Base-by-base conservation (phyloP, 1,140 invertebrate species). In the Zophobas morio region DNA sequence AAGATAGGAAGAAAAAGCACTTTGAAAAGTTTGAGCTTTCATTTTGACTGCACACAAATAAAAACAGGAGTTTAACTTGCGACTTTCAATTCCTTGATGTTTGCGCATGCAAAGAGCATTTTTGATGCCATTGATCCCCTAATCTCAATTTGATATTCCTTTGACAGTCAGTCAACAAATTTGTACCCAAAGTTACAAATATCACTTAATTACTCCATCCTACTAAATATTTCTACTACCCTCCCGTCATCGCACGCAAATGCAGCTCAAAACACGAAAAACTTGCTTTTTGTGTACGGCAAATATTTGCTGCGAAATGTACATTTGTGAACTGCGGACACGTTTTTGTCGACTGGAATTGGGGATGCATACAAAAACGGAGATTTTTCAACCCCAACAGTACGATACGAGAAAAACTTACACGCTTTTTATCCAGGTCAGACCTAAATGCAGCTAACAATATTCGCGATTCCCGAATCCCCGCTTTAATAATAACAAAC, bases 321-420 rank as follows among this genome's bases (percentile, higher is more conserved):
- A 66, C 60, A 66, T 66, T 66, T 66, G 60, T 66, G 60, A 66
- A 66, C 60, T 66, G 60, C 60, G 60, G 60, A 66, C 60, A 66
- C 60, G 60, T 66, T 66, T 66, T 66, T 66, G 39, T 32, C 60
- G 39, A 33, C 37, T 8, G 32, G 60, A 66, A 66, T 66, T 42
- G 60, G 60, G 39, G 60, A 66, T 66, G 60, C 40, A 66, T 66
- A 66, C 60, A 66, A 66, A 66, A 66, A 66, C 60, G 42, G 60
- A 40, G 60, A 66, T 66, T 66, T 66, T 66, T 66, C 60, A 60
- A 60, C 56, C 33, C 57, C 57, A 40, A 40, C 57, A 63, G 42
- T 35, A 35, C 57, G 60, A 40, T 36, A 66, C 37, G 39, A 66
- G 35, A 66, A 63, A 66, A 66, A 66, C 60, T 66, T 66, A 39